Base-by-base conservation (phyloP, 2,888 invertebrate genomes). In the Melieria crassipennis region DNA sequence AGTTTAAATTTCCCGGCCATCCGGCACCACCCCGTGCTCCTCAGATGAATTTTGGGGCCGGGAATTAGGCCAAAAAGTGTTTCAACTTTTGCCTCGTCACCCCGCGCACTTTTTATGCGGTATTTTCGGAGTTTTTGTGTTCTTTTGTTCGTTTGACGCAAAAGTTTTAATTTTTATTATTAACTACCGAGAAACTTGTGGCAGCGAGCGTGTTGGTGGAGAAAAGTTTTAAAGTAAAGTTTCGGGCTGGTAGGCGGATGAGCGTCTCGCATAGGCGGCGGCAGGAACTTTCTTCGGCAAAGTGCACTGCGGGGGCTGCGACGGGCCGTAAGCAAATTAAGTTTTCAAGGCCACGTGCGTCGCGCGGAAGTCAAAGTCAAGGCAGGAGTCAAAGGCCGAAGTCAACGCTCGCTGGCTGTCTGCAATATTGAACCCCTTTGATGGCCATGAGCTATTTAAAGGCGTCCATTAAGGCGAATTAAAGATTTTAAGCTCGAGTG, bases 31-130 rank as follows among this genome's bases (percentile, higher is more conserved):
- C 9, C 10, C 45, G 10, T 43, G 11, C 7, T 43, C 11, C 13
- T 60, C 42, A n/a, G 4, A n/a, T 9, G n/a, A 10, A 13, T 43
- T n/a, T n/a, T 45, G 9, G 6, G 7, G n/a, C 13, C 11, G 11
- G 13, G 45, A 77, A 77, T 77, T 76, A 73, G 76, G 76, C 72
- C 75, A 77, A 72, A 75, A 75, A 76, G 75, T 75, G 73, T 72
- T 76, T 71, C 68, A 73, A 65, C 65, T 70, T 70, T 65, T 61
- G 61, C 58, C 56, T 69, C 72, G 56, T 62, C 30, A 30, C 30
- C 30, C 30, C 30, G 30, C 30, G 30, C 30, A 30, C 30, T 30
- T 30, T 30, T 30, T 30, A 48, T 55, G 2, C 10, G 43, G 30
- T 48, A 56, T 47, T 61, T 61, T 46, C 13, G 45, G 11, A 62